Evolutionary conservation across 2,888 invertebrate genomes (phyloP).

Genomic region (Plagodis dolabraria): DNA sequence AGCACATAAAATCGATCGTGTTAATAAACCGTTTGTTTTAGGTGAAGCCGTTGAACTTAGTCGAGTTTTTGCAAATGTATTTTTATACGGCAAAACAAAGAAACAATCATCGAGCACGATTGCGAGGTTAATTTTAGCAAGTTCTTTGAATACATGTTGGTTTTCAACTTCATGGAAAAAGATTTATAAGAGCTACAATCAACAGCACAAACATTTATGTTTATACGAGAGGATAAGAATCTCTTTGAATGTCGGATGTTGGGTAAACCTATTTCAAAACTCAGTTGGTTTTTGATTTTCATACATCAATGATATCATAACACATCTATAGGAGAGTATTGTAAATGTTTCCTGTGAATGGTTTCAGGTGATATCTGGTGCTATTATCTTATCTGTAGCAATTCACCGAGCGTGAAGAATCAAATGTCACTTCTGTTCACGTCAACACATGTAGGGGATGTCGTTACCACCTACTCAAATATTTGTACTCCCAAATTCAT

Average conservation of each 20-base stretch:
- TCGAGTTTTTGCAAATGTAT: conserved; percentile 21
- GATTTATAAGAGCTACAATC: conserved; percentile 17
- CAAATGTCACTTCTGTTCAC: conserved; percentile 21
- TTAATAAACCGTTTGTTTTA: conserved; percentile 14
- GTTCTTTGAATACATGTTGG: conserved; percentile 18
- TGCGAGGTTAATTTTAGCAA: conserved; percentile 24
- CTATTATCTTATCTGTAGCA: conserved; percentile 33
- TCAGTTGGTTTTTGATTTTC: conserved; percentile 1
- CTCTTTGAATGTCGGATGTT: conserved; percentile 8
- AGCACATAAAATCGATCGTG: conserved; percentile 3
- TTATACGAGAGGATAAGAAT: conserved; percentile 4
- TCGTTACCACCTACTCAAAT: not conserved
- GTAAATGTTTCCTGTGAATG: conserved; percentile 23
- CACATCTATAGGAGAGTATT: conserved; percentile 1
- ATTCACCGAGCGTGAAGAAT: conserved; percentile 28
- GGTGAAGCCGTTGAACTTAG: conserved; percentile 26
- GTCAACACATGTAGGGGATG: conserved; percentile 5
- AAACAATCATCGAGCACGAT: conserved; percentile 19
- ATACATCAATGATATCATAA: conserved; percentile 14
- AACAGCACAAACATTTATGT: conserved; percentile 8
- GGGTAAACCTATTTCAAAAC: not conserved
- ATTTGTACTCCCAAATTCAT: no score
- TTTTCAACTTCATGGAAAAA: conserved; percentile 18
- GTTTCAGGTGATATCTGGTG: conserved; percentile 24
- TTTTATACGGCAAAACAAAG: conserved; percentile 29